phyloP scores from a whole-genome alignment of 2,113 vertebrate genomes.

The Odobenus rosmarus region DNA sequence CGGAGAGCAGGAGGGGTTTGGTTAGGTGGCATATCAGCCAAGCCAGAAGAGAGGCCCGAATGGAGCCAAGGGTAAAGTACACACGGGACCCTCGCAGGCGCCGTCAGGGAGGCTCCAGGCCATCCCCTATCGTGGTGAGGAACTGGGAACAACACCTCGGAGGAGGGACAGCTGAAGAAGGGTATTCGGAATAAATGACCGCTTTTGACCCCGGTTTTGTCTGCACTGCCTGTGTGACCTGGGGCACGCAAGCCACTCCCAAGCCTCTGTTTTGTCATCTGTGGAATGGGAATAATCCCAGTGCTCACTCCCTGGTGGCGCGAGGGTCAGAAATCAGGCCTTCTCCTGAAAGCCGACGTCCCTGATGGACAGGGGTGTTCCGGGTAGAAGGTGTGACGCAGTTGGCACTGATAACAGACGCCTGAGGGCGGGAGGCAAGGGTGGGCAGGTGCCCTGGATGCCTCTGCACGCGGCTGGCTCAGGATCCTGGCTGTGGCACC shows the following conservation, averaged over 20 bases:
- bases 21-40: accelerated
- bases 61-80: accelerated
- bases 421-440: accelerated
- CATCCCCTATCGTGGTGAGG: accelerated
- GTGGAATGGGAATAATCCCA: background rate
- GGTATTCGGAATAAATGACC: accelerated
- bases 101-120: accelerated
- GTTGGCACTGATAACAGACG: accelerated
- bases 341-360: background rate
- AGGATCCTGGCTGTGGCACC: accelerated
- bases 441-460: background rate
- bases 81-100: accelerated
- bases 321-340: accelerated
- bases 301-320: background rate
- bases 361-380: accelerated
- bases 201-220: background rate
- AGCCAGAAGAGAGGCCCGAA: background rate
- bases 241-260: background rate
- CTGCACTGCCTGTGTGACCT: background rate
- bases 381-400: accelerated
- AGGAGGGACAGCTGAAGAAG: background rate
- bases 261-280: background rate
- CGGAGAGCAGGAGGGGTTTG: accelerated
- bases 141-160: accelerated
- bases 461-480: background rate